phyloP scores from a whole-genome alignment of 2,888 invertebrate genomes.

The Eilema sororculum region DNA sequence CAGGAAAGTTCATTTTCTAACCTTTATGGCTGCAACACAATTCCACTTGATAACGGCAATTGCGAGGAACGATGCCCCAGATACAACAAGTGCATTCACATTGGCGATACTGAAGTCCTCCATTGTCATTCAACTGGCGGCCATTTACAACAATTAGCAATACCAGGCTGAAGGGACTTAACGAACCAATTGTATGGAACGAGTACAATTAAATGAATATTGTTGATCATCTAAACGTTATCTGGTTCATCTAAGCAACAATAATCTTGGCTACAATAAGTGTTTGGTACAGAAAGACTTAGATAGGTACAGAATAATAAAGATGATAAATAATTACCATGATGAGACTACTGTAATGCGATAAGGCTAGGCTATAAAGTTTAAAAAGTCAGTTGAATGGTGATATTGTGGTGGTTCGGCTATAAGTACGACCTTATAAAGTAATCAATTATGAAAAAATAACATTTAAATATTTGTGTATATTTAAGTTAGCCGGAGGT shows the following conservation, averaged over 20 bases:
- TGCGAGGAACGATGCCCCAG: slow-evolving; percentile 61
- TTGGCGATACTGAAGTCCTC: slow-evolving; percentile 58
- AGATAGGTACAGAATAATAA: too few species aligned
- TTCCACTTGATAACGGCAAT: slow-evolving; percentile 44
- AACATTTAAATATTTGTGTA: too few species aligned
- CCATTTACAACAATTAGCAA: slow-evolving; percentile 81
- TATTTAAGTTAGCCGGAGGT: too few species aligned
- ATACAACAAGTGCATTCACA: slow-evolving; percentile 57
- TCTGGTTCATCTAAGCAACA: slow-evolving; percentile 40
- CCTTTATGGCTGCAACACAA: slow-evolving; percentile 40
- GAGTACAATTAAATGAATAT: slow-evolving; percentile 56
- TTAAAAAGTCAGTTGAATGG: too few species aligned
- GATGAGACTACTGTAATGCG: too few species aligned
- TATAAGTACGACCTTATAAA: too few species aligned
- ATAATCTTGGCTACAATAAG: slow-evolving; percentile 46
- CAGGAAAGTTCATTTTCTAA: background rate
- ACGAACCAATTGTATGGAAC: slow-evolving; percentile 73
- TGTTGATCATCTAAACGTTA: slow-evolving; percentile 51
- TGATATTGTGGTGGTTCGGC: too few species aligned
- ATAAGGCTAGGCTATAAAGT: too few species aligned
- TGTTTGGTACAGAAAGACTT: slow-evolving; percentile 18
- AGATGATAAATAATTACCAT: too few species aligned
- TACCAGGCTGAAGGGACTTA: slow-evolving; percentile 64
- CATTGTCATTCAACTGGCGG: slow-evolving; percentile 71
- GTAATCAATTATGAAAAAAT: too few species aligned